Evolutionary conservation across 2,797 vertebrate species (phyloP).

Genomic region (Onychomys leucogaster): DNA sequence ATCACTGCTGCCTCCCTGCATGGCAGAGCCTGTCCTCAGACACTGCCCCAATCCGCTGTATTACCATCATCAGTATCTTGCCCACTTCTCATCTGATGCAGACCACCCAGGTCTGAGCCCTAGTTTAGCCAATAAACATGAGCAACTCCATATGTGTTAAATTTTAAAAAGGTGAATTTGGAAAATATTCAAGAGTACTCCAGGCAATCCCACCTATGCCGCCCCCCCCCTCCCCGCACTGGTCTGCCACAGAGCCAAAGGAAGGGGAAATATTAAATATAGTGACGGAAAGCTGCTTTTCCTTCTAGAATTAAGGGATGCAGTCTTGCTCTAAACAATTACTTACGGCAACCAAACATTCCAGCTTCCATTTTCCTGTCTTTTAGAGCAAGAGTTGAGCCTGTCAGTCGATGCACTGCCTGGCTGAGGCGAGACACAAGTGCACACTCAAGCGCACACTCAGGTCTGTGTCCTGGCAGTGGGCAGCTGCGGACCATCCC

Average conservation of each 20-base stretch:
- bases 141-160: background rate
- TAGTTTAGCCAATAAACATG: background rate
- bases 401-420: accelerated
- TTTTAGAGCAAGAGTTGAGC: background rate
- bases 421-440: accelerated
- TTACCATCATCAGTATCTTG: background rate
- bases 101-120: background rate
- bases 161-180: background rate
- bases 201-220: background rate
- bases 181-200: background rate
- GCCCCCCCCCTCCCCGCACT: accelerated
- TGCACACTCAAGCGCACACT: accelerated
- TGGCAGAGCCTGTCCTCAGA: background rate
- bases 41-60: background rate
- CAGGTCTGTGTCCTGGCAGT: background rate
- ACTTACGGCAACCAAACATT: background rate
- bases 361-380: background rate
- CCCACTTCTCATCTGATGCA: background rate
- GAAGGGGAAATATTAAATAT: background rate
- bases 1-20: background rate
- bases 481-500: background rate
- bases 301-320: background rate
- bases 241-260: background rate
- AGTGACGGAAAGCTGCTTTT: background rate
- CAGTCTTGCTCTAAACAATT: background rate